Conservation (phyloP, 2,888 invertebrate species). For the Chrysolina americana region DNA sequence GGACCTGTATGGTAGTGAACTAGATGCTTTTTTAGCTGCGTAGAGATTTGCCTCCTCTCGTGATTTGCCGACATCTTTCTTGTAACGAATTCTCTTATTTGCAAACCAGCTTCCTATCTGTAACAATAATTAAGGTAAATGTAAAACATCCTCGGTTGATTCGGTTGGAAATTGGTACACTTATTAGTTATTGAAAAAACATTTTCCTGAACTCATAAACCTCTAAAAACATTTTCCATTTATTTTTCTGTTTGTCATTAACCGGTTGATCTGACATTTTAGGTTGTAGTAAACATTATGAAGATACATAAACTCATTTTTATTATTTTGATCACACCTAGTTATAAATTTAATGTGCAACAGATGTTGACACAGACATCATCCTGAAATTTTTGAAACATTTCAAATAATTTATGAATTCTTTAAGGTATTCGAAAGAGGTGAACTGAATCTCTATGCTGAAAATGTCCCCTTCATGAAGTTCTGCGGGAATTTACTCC, state of each 20-base stretch:
- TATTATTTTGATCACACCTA: no score
- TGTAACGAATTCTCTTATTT: conserved; percentile 30
- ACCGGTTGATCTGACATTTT: no score
- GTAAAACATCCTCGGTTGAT: neutral
- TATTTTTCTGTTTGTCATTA: no score
- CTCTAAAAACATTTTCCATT: no score
- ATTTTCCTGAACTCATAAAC: no score
- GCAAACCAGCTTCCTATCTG: conserved; percentile 33
- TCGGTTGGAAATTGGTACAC: no score
- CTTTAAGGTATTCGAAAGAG: conserved; percentile 76
- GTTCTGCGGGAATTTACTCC: conserved; percentile 51
- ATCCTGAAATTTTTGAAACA: no score
- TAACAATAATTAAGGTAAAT: conserved; percentile 1
- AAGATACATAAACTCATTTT: no score
- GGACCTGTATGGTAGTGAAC: neutral
- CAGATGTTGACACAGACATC: no score
- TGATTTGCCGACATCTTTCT: conserved; percentile 24
- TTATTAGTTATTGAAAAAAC: no score
- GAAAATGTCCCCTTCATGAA: conserved; percentile 68
- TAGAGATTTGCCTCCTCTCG: conserved; percentile 27
- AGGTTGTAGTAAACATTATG: no score
- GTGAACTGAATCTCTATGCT: conserved; percentile 74
- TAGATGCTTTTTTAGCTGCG: conserved; percentile 30
- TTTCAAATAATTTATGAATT: conserved; percentile 4
- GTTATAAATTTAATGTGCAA: no score